Evolutionary conservation across 2,113 vertebrate genomes (phyloP), one percentile per base, ranked within the genome.

Genomic region (Tupaia tana): DNA sequence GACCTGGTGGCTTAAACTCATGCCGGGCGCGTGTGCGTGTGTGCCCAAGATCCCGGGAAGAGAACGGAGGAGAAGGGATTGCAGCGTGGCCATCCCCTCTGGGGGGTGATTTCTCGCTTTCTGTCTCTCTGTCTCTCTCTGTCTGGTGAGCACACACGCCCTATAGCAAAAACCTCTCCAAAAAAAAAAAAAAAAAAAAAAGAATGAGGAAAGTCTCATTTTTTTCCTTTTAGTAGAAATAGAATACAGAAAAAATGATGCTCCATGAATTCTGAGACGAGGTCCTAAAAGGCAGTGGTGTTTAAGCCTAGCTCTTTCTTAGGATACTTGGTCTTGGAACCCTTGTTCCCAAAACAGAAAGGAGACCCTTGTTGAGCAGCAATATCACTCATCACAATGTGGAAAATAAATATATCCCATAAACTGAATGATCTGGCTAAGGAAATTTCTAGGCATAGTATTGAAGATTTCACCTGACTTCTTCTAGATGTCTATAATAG

Each of bases 401-500:
- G 25, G 31, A 89, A 91, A 93, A 79, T 79, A 91, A 92, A 80
- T 69, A 34, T 2, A 66, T 22, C 24, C 66, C 74, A 71, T 82
- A 34, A 86, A 67, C 9, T 71, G 18, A 24, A 58, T 73, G 31
- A 91, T 13, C 19, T 59, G 12, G 29, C 73, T 67, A 75, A 70
- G 58, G 54, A 91, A 61, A 89, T 79, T 81, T 83, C n/a, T 56
- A 97, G 70, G 27, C n/a, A 87, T 69, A 67, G 16, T 73, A 67
- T 43, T 78, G 16, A 90, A 93, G 16, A 64, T 67, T 34, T 31
- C 59, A 75, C 77, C 83, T 85, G 59, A 86, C 84, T 89, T 86
- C 43, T 95, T 92, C 69, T 90, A 83, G 61, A 61, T 84, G 18
- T 61, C 80, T 94, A 6, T 91, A 94, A 89, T 89, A 67, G 87